Percentiles rank a stretch among this genome's conserved stretches.
Conservation (phyloP, 1,140 invertebrate species). For the Scaptomyza montana region DNA sequence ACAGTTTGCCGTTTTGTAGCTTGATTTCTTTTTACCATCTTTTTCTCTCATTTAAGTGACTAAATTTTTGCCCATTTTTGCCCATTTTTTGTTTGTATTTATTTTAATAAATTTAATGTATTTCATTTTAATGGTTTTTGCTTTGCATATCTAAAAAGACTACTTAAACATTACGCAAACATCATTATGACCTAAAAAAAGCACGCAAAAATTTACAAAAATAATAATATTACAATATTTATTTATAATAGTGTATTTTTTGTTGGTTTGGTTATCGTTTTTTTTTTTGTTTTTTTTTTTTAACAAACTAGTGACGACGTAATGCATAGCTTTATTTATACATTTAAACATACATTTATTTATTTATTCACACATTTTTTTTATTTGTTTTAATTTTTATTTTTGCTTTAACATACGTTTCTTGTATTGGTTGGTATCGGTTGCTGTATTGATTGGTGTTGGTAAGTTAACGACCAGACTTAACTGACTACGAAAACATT, state of each 20-base stretch:
- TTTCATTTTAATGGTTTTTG: constrained; percentile 39
- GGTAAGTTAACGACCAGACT: constrained; percentile 71
- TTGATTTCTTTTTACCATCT: constrained; percentile 12
- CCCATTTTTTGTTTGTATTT: constrained; percentile 43
- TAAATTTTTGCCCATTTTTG: constrained; percentile 56
- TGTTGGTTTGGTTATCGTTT: constrained; percentile 8
- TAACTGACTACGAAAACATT: constrained; percentile 74
- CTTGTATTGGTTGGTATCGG: constrained; percentile 58
- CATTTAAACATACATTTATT: constrained; percentile 7
- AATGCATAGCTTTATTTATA: constrained; percentile 34
- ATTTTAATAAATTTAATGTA: constrained; percentile 72
- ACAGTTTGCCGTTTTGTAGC: neutral
- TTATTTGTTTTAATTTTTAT: constrained; percentile 27
- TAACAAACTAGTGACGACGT: constrained; percentile 65
- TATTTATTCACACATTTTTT: constrained; percentile 28
- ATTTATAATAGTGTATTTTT: constrained; percentile 48
- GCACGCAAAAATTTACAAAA: constrained; percentile 54
- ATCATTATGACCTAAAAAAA: constrained; percentile 61
- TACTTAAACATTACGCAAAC: constrained; percentile 78
- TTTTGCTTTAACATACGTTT: constrained; percentile 23
- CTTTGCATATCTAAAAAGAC: constrained; percentile 45
- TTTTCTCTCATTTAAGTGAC: constrained; percentile 51
- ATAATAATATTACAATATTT: constrained; percentile 50
- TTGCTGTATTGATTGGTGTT: constrained; percentile 48
- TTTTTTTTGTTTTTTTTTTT: constrained; percentile 22